These are phyloP conservation scores for Syrphus vitripennis DNA, from an alignment of 2,888 invertebrate genomes.

Conservation along the genomic window DNA sequence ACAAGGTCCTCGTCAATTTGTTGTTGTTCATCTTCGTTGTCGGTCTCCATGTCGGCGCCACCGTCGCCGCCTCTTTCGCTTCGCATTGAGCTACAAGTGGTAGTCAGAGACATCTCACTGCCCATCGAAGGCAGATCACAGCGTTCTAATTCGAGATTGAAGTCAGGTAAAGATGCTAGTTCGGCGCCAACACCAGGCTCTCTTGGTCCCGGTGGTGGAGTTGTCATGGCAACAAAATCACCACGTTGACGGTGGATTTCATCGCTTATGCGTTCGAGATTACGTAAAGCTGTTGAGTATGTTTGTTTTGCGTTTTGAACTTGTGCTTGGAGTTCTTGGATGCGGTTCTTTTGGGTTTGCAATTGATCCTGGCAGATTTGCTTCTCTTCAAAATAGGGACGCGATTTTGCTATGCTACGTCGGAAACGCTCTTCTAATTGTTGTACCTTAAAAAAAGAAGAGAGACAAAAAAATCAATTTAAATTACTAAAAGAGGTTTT, in stretches of 20 bases:
- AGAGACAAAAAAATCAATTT: background rate
- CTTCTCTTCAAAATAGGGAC: constrained; percentile 95
- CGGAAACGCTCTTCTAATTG: constrained; percentile 91
- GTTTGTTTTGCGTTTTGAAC: constrained; percentile 88
- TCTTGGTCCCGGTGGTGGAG: constrained; percentile 79
- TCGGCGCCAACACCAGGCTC: constrained; percentile 91
- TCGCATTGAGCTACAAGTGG: constrained; percentile 76
- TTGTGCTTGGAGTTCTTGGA: constrained; percentile 90
- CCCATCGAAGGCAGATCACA: constrained; percentile 83
- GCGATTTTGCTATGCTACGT: constrained; percentile 91
- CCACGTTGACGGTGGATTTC: constrained; percentile 87
- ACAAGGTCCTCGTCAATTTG: constrained; percentile 82
- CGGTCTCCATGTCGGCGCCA: constrained; percentile 59
- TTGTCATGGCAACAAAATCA: constrained; percentile 75
- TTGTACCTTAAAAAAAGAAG: constrained; percentile 83
- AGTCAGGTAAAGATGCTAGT: constrained; percentile 82
- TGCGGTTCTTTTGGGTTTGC: constrained; percentile 91
- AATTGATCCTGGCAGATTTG: constrained; percentile 92
- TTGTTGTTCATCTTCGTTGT: constrained; percentile 73
- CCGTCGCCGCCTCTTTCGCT: constrained; percentile 55
- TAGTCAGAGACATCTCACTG: constrained; percentile 82
- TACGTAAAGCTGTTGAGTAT: constrained; percentile 91
- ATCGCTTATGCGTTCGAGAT: constrained; percentile 94
- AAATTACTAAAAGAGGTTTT: background rate
- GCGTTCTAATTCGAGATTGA: constrained; percentile 83